Conservation (phyloP, 2,888 invertebrate species). For the Meteorus cinctellus region DNA sequence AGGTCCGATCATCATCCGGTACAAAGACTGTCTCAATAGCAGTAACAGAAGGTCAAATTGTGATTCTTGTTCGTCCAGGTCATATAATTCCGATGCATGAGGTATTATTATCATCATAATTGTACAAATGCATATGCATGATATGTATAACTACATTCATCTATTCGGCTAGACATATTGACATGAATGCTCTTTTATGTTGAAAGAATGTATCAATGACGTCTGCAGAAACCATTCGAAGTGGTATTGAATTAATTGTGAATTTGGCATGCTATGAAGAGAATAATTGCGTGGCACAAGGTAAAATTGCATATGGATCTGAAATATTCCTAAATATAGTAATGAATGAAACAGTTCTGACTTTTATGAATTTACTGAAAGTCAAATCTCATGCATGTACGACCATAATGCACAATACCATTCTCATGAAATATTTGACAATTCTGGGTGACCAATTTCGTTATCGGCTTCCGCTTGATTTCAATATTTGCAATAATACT, state of each 20-base stretch:
- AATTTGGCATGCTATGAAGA: conserved; percentile 47
- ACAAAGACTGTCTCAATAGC: conserved; percentile 41
- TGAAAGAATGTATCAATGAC: conserved; percentile 39
- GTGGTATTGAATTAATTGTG: conserved; percentile 49
- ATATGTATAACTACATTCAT: background rate
- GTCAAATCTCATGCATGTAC: conserved; percentile 42
- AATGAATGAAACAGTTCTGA: conserved; percentile 35
- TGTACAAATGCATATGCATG: background rate
- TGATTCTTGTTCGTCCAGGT: conserved; percentile 54
- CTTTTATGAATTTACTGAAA: conserved; percentile 42
- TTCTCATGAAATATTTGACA: conserved; percentile 43
- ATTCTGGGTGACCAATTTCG: conserved; percentile 44
- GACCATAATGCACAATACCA: conserved; percentile 15
- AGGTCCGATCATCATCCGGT: conserved; percentile 44
- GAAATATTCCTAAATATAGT: conserved; percentile 44
- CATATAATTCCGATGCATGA: conserved; percentile 54
- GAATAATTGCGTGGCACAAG: conserved; percentile 49
- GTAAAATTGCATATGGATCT: conserved; percentile 54
- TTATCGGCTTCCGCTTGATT: background rate
- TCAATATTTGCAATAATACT: conserved; percentile 41
- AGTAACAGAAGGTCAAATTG: conserved; percentile 48
- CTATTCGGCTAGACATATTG: background rate
- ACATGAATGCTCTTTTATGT: background rate
- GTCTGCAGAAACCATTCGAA: conserved; percentile 44
- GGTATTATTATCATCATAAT: conserved; percentile 43